A percentile compares a stretch with the other conserved stretches of the same genome.
Conservation (phyloP, 2,797 vertebrate species). For the Neosilurus hyrtlii region DNA sequence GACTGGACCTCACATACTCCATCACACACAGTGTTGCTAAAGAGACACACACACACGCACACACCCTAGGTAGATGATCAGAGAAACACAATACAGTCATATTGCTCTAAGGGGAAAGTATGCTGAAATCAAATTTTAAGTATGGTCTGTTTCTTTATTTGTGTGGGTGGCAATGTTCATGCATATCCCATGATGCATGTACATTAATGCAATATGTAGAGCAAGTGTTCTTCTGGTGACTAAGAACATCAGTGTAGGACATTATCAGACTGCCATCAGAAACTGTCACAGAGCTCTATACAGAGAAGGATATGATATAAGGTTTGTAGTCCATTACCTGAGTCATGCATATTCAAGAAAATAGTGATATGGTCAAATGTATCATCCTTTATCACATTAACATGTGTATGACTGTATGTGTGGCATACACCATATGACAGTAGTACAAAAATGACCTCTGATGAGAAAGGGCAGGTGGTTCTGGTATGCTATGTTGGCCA, state of each 20-base stretch:
- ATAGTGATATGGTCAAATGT: background rate
- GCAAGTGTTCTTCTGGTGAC: background rate
- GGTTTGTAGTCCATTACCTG: background rate
- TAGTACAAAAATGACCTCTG: background rate
- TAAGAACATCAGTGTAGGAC: background rate
- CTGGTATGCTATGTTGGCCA: background rate
- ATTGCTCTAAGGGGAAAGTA: background rate
- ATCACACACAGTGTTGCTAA: slow-evolving; percentile 32
- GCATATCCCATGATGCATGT: background rate
- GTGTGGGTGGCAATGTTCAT: background rate
- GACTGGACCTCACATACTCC: slow-evolving; percentile 51
- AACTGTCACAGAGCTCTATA: background rate
- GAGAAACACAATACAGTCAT: background rate
- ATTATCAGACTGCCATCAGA: background rate
- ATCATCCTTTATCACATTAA: background rate
- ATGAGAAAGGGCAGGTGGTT: background rate
- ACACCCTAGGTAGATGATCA: background rate
- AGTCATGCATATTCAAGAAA: background rate
- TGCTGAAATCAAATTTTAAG: background rate
- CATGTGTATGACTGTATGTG: background rate
- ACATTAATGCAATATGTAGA: background rate
- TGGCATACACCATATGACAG: background rate
- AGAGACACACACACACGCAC: slow-evolving; percentile 16
- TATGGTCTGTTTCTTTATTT: background rate
- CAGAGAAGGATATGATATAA: background rate